Evolutionary conservation across 2,888 invertebrate species (phyloP), one percentile per base, ranked within the genome.

Genomic region (Cheiracanthium punctorium): DNA sequence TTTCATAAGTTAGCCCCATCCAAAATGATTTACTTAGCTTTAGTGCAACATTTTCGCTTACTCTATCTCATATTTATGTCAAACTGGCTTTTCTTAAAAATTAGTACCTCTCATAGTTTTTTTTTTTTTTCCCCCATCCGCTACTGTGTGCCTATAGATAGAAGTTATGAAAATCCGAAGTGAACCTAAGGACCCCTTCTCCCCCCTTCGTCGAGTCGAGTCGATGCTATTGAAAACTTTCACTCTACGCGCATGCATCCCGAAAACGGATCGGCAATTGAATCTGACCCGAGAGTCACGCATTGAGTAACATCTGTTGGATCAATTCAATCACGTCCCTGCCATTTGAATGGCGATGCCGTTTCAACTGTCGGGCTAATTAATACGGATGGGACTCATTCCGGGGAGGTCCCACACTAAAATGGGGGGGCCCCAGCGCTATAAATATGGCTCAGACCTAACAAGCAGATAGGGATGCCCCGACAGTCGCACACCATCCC

Each of bases 341-440:
- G 72, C 37, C 33, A 72, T 72, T 48, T 72, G 72, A 72, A 72
- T 72, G 48, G 72, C 28, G 28, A 28, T 72, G 72, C 43, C 30
- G 52, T 43, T 52, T 43, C 72, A 48, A 72, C 48, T 72, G 72
- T 72, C 72, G 72, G 17, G 43, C n/a, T 81, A 81, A 81, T 81
- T 81, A 81, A 81, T 81, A 81, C 74, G 74, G 74, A 81, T 67
- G 73, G 32, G n/a, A 64, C 64, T n/a, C 14, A 24, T 37, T 14
- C 70, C 37, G 17, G 17, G 30, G 14, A 30, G 48, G 48, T 29
- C 48, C 48, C 48, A 48, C 30, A 14, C n/a, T 32, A 37, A 70
- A 20, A 37, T 8, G 33, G 32, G 70, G 24, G n/a, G n/a, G n/a
- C 70, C 48, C 48, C n/a, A n/a, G 2, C 8, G 48, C 48, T 17